These are phyloP conservation scores for Sminthopsis crassicaudata DNA, from an alignment of 2,113 vertebrate genomes.

Conservation along the genomic window DNA sequence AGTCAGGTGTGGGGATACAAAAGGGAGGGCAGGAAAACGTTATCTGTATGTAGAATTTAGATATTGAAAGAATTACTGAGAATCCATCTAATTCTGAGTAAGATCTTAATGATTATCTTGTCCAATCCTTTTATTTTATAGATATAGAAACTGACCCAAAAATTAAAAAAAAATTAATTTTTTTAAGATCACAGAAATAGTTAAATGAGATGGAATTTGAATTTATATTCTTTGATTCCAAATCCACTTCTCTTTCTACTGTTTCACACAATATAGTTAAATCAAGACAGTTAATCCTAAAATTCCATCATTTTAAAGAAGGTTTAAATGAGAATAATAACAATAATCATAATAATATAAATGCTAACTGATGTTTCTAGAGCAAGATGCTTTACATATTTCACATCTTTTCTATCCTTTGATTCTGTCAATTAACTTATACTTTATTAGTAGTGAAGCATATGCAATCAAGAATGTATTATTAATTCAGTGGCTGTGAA, in stretches of 20 bases:
- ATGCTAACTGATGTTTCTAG: neutral
- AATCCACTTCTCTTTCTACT: neutral
- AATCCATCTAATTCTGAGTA: constrained; percentile 3
- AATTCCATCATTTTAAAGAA: neutral
- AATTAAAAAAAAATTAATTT: neutral
- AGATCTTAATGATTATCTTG: constrained; percentile 3
- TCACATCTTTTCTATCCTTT: constrained; percentile 2
- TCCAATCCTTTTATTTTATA: constrained; percentile 5
- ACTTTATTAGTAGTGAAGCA: constrained; percentile 9
- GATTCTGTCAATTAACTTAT: constrained; percentile 33
- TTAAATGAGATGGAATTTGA: constrained; percentile 10
- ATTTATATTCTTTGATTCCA: constrained; percentile 16
- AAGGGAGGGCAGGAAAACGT: neutral
- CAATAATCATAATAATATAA: neutral
- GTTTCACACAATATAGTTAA: neutral
- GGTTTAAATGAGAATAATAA: neutral
- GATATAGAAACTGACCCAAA: constrained; percentile 8
- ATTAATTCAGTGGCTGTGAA: neutral
- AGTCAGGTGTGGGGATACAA: neutral
- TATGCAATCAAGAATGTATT: neutral
- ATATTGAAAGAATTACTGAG: neutral
- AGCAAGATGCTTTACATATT: neutral
- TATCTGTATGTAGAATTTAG: constrained; percentile 17
- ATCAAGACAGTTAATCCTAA: neutral
- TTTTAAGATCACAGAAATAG: neutral